A percentile compares a stretch with the other conserved stretches of the same genome.
phyloP scores from a whole-genome alignment of 1,140 invertebrate species.

The Schlechtendalia chinensis region DNA sequence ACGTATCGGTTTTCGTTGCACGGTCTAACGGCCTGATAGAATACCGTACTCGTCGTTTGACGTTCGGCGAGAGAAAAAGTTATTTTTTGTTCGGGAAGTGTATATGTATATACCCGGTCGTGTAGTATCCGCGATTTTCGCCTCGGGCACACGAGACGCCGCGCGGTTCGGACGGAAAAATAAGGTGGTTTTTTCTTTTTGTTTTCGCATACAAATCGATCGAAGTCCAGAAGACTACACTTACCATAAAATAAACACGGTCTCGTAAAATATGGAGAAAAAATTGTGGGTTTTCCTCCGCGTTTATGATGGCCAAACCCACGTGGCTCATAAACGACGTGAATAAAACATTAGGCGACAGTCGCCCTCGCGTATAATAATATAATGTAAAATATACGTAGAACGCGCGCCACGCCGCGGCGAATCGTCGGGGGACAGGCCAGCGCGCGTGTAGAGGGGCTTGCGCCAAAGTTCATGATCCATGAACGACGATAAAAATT shows the following conservation, averaged over 20 bases:
- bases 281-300: conserved; percentile 42
- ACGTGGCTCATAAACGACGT: conserved; percentile 42
- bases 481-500: conserved; percentile 45
- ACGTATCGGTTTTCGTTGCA: too few species aligned
- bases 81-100: too few species aligned
- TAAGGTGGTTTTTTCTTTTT: not conserved
- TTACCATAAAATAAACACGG: conserved; percentile 46
- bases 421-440: not conserved
- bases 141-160: not conserved
- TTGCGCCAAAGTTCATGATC: conserved; percentile 41
- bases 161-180: not conserved
- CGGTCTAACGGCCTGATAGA: too few species aligned
- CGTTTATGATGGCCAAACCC: conserved; percentile 44
- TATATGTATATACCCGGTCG: too few species aligned
- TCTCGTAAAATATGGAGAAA: conserved; percentile 45
- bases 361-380: conserved; percentile 30
- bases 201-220: conserved; percentile 34
- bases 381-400: too few species aligned
- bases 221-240: conserved; percentile 42
- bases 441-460: conserved; percentile 1
- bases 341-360: conserved; percentile 49
- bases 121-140: too few species aligned
- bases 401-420: not conserved
- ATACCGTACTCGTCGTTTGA: too few species aligned
- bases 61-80: too few species aligned